Evolutionary conservation across 2,797 vertebrate species (phyloP).

Genomic region (Falco naumanni): DNA sequence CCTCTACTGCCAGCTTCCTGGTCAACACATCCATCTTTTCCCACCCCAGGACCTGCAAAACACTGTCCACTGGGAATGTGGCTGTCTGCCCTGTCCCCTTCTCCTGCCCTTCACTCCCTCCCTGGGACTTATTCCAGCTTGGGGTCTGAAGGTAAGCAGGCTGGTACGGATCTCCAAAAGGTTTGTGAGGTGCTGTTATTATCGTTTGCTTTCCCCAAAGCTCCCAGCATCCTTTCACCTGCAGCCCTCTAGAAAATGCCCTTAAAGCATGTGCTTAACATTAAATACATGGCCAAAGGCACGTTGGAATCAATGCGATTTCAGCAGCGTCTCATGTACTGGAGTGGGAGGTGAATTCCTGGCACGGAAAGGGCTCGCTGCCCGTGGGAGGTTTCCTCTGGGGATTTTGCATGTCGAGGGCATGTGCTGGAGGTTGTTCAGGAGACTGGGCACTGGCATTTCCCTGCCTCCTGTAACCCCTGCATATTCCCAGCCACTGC

Average conservation of each 20-base stretch:
- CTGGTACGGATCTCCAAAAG: background rate
- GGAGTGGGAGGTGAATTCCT: background rate
- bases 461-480: background rate
- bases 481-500: background rate
- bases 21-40: background rate
- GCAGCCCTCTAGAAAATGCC: background rate
- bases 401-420: background rate
- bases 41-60: background rate
- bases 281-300: background rate
- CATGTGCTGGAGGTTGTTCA: background rate
- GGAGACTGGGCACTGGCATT: background rate
- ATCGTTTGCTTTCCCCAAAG: background rate
- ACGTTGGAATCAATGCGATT: background rate
- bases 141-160: background rate
- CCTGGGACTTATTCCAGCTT: background rate
- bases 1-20: background rate
- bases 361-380: background rate
- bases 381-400: background rate
- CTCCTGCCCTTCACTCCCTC: background rate
- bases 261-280: background rate
- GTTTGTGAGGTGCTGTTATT: background rate
- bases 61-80: fast-evolving
- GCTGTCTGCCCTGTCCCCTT: background rate
- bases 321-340: background rate
- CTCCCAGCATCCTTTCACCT: background rate